Evolutionary conservation across 2,113 vertebrate species (phyloP).

Genomic region (Laterallus jamaicensis): DNA sequence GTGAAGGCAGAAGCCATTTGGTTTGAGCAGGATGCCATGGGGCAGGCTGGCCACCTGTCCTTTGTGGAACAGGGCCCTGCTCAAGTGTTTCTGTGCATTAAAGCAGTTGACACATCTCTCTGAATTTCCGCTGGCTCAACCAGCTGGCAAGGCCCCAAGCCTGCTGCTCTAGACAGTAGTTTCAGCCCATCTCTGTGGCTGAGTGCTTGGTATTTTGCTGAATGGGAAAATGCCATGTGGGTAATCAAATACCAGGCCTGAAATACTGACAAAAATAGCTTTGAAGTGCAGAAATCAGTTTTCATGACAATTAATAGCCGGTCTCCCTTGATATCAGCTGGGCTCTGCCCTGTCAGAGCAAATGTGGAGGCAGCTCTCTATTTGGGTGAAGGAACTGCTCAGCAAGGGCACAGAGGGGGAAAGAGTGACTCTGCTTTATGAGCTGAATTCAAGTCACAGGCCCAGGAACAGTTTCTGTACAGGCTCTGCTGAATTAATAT

Average conservation of each 20-base stretch:
- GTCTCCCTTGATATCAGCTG: background rate
- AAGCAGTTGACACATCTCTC: constrained; percentile 16
- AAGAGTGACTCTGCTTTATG: background rate
- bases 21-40: background rate
- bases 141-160: background rate
- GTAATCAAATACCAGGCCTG: background rate
- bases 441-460: background rate
- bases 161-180: background rate
- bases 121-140: background rate
- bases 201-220: constrained; percentile 12
- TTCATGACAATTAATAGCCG: background rate
- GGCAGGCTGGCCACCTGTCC: background rate
- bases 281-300: background rate
- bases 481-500: constrained; percentile 6
- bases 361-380: background rate
- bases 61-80: background rate
- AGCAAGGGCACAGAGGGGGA: background rate
- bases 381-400: background rate
- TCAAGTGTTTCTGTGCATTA: background rate
- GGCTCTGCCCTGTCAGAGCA: background rate
- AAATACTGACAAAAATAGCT: constrained; percentile 7
- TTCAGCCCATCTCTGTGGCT: background rate
- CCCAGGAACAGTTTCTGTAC: background rate
- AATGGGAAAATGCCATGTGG: constrained; percentile 41
- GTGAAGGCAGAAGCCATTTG: background rate